Evolutionary conservation across 2,797 vertebrate species (phyloP).

Genomic region (Tenualosa thibaudeaui): DNA sequence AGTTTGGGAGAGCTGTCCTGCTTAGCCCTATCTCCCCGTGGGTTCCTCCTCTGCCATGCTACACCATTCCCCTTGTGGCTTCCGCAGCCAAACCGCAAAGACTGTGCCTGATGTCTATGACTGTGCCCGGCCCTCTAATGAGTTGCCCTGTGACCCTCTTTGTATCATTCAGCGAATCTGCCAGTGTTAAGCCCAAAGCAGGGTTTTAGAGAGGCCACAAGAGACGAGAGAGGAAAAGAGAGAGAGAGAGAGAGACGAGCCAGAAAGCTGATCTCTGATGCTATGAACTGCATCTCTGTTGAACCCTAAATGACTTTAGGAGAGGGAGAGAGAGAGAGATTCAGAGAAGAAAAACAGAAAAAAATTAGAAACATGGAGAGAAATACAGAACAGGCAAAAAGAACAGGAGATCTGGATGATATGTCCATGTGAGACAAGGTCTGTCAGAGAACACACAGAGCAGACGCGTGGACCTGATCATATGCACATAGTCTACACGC

Average conservation of each 20-base stretch:
- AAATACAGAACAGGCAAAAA: neutral
- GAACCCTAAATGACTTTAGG: neutral
- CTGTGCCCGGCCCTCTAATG: constrained; percentile 37
- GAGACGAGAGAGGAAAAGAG: constrained; percentile 25
- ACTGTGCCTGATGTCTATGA: constrained; percentile 34
- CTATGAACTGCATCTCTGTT: neutral
- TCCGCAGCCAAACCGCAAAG: neutral
- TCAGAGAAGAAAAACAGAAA: neutral
- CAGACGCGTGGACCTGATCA: neutral
- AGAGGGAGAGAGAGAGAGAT: neutral
- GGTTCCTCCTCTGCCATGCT: neutral
- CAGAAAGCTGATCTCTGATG: neutral
- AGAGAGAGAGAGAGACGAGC: constrained; percentile 35
- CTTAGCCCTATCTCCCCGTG: neutral
- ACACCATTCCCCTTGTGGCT: neutral
- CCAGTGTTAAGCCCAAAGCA: neutral
- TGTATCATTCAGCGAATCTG: constrained; percentile 27
- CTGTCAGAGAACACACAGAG: neutral
- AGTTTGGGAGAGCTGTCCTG: neutral
- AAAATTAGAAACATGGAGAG: neutral
- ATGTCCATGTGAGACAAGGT: neutral
- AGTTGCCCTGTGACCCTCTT: constrained; percentile 37
- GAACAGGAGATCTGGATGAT: neutral
- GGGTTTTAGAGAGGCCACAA: neutral
- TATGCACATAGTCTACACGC: neutral